Evolutionary conservation across 2,113 vertebrate species (phyloP).

Genomic region (Vanacampus margaritifer): DNA sequence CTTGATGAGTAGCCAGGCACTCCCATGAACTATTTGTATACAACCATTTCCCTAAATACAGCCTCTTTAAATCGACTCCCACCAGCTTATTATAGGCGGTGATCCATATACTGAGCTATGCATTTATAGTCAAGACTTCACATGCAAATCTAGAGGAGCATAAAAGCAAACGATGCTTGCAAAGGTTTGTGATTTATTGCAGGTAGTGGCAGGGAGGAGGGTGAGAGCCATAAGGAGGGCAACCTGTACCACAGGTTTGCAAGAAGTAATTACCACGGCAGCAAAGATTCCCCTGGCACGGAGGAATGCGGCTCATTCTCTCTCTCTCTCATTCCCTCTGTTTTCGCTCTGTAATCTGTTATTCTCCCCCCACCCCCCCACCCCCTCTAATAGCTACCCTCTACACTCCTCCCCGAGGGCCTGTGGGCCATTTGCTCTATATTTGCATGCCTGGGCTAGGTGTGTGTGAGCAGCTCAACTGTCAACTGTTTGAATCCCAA

Average conservation of each 20-base stretch:
- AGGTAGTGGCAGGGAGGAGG: not conserved
- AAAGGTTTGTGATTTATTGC: not conserved
- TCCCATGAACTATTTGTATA: too few species aligned
- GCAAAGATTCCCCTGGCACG: conserved; percentile 30
- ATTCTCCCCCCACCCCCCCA: conserved; percentile 2
- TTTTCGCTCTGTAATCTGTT: conserved; percentile 38
- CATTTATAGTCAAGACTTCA: not conserved
- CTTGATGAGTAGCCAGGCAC: too few species aligned
- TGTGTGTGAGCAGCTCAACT: conserved; percentile 52
- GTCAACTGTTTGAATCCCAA: conserved; percentile 60
- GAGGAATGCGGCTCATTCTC: conserved; percentile 42
- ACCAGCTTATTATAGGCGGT: too few species aligned
- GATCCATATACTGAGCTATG: not conserved
- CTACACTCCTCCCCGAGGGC: conserved; percentile 36
- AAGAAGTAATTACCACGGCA: not conserved
- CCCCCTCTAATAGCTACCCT: conserved; percentile 48
- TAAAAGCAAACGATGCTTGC: not conserved
- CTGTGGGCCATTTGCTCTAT: conserved; percentile 37
- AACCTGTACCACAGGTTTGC: conserved; percentile 35
- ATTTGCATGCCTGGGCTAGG: conserved; percentile 71
- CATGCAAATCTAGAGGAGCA: not conserved
- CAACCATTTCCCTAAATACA: too few species aligned
- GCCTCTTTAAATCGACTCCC: too few species aligned
- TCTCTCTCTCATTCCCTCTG: conserved; percentile 22
- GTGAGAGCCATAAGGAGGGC: not conserved